Conservation (phyloP, 2,888 invertebrate species). For the Archips xylosteana region DNA sequence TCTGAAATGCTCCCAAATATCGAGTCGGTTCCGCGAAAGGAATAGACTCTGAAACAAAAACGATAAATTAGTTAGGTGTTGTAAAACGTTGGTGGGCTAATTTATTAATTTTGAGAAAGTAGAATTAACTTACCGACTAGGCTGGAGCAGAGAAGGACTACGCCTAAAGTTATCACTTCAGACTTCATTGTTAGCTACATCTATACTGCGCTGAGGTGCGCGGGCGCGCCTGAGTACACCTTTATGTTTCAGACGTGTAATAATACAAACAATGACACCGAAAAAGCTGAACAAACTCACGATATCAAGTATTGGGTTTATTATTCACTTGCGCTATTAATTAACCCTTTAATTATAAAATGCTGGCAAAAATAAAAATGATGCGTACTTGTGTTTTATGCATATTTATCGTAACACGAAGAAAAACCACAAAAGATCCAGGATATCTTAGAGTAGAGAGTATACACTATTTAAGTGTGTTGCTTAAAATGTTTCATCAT, state of each 20-base stretch:
- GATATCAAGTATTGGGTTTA: constrained; percentile 24
- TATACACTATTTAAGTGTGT: too few relatives aligned
- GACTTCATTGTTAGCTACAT: constrained; percentile 37
- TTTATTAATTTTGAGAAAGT: neutral
- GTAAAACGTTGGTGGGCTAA: neutral
- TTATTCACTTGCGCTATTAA: constrained; percentile 19
- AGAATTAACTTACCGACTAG: constrained; percentile 34
- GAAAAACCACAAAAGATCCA: too few relatives aligned
- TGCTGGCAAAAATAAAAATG: neutral
- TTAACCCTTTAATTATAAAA: constrained; percentile 5
- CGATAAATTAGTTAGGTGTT: neutral
- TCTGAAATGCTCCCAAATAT: constrained; percentile 29
- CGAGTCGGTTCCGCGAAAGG: constrained; percentile 25
- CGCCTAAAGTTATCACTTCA: constrained; percentile 34
- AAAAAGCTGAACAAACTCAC: constrained; percentile 36
- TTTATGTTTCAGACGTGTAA: constrained; percentile 19
- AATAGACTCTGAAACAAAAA: constrained; percentile 32
- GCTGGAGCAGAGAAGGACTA: constrained; percentile 30
- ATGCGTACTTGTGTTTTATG: neutral
- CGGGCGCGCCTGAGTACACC: neutral
- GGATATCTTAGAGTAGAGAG: too few relatives aligned
- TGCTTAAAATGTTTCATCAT: too few relatives aligned
- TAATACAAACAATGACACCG: constrained; percentile 17
- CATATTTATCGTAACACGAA: too few relatives aligned
- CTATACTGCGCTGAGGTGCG: constrained; percentile 25